Conservation (phyloP, 2,113 vertebrate genomes). For the Rhea americana region DNA sequence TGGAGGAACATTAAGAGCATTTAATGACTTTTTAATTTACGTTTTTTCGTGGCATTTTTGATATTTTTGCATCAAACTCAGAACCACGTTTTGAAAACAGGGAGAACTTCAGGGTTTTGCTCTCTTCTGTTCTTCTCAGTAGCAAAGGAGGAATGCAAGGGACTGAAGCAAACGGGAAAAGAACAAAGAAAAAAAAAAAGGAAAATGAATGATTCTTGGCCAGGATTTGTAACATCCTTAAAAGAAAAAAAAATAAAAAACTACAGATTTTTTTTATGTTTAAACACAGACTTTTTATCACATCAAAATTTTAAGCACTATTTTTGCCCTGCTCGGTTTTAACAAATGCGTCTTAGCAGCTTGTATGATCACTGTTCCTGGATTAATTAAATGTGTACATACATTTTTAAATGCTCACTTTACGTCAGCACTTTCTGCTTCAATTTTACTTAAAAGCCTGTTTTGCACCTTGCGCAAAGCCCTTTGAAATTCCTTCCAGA, state of each 20-base stretch:
- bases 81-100: background rate
- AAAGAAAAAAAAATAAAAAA: background rate
- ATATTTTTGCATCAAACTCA: background rate
- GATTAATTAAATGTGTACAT: conserved; percentile 69
- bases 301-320: conserved; percentile 57
- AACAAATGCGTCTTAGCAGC: conserved; percentile 44
- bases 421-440: conserved; percentile 31
- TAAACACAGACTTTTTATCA: conserved; percentile 49
- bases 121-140: background rate
- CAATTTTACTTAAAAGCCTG: conserved; percentile 65
- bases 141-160: background rate
- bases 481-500: conserved; percentile 66
- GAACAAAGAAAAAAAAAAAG: background rate
- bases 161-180: background rate
- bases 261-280: conserved; percentile 23
- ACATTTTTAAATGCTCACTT: conserved; percentile 62
- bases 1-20: background rate
- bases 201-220: background rate
- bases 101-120: background rate
- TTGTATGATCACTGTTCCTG: conserved; percentile 50
- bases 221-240: background rate
- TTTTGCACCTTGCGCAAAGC: conserved; percentile 67
- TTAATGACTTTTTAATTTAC: background rate
- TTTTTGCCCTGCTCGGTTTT: conserved; percentile 56
- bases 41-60: background rate